phyloP scores from a whole-genome alignment of 1,140 invertebrate genomes.

The Drosophila baimaii region DNA sequence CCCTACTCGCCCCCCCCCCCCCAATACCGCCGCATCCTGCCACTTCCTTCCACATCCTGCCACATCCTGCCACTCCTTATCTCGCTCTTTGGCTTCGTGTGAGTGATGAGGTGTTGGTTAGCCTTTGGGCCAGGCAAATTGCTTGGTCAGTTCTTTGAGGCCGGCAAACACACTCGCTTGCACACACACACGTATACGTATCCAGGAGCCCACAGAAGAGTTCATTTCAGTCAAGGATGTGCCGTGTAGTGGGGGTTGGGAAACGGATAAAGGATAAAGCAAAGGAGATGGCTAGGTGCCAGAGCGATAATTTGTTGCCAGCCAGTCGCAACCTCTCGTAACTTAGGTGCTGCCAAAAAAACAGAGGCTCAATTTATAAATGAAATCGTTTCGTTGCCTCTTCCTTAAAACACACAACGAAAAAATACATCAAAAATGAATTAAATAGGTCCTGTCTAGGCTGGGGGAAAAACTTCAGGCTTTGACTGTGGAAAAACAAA shows the following conservation, averaged over 20 bases:
- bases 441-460: background rate
- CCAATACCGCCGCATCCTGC: background rate
- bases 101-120: conserved; percentile 65
- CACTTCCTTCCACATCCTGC: background rate
- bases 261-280: background rate
- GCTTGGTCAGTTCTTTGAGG: conserved; percentile 63
- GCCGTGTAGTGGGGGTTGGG: background rate
- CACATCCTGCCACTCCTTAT: conserved; percentile 17
- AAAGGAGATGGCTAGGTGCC: conserved; percentile 49
- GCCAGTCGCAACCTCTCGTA: conserved; percentile 64
- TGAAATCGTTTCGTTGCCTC: conserved; percentile 55
- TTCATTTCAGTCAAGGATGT: conserved; percentile 51
- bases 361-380: conserved; percentile 61
- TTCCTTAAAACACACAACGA: conserved; percentile 1
- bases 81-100: conserved; percentile 41
- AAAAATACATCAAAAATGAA: conserved; percentile 6
- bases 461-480: too few relatives aligned
- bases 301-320: conserved; percentile 64
- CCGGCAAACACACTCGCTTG: conserved; percentile 47
- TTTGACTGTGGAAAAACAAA: background rate
- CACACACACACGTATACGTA: conserved; percentile 1
- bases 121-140: conserved; percentile 61
- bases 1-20: background rate
- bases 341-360: conserved; percentile 59
- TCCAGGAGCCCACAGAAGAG: conserved; percentile 20